Base-by-base conservation (phyloP, 2,113 vertebrate species). In the Malurus alboscapulatus region DNA sequence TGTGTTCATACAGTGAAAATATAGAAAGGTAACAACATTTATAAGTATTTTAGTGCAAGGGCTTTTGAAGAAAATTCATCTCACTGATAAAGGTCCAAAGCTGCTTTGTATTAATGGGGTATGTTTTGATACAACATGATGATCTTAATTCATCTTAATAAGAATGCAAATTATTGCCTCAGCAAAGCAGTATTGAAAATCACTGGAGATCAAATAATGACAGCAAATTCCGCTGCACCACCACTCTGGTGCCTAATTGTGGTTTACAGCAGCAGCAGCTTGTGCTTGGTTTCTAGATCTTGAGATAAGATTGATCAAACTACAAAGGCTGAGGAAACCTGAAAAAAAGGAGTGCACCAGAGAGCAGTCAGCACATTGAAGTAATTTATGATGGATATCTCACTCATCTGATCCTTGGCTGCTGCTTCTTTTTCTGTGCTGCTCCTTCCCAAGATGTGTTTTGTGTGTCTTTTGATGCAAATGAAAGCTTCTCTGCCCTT, bases 81-180 rank as follows among this genome's bases (percentile, higher is more conserved):
- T 84, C 71, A 30, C 24, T 69, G 63, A 66, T 45, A 76, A 87
- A 76, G 25, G 51, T 76, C 32, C 32, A 69, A 83, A 78, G 51
- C 61, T 69, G 40, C 67, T 87, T 83, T 80, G 15, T 85, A 29
- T 76, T 94, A 82, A 87, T 55, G 72, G 71, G n/a, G 12, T 71
- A 13, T 66, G 82, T 75, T 58, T 44, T 81, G 85, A 92, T 86
- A 77, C 34, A 84, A 65, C 12, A 6, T 16, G 26, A 66, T 65
- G 62, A 65, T 76, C 66, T 89, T 63, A 92, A 94, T 94, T 93
- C 30, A 86, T 94, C 83, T 96, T 91, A 89, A 86, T 95, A 87
- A 80, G 67, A 76, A 91, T 63, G 74, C 71, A 92, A 91, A 83
- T 90, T 77, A 83, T 77, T 94, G 81, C 1, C 2, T 73, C 62